These are phyloP conservation scores for Iguana delicatissima DNA, from an alignment of 2,797 vertebrate species.

Conservation along the genomic window DNA sequence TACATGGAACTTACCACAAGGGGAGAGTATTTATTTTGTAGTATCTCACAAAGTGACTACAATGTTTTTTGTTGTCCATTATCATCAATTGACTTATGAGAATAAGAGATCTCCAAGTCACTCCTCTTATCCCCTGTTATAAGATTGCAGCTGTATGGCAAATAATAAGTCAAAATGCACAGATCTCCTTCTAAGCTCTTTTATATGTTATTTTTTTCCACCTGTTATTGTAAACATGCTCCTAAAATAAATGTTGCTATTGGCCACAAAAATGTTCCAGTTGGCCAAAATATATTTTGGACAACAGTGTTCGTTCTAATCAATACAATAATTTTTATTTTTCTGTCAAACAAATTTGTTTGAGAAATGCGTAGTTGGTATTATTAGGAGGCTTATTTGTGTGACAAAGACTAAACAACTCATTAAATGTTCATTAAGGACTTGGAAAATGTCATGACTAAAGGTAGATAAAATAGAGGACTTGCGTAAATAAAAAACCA, in stretches of 20 bases:
- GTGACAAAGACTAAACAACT: slow-evolving; percentile 42
- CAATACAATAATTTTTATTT: slow-evolving; percentile 38
- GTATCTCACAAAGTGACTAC: too few species aligned
- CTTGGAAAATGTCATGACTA: slow-evolving; percentile 54
- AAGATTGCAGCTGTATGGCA: slow-evolving; percentile 17
- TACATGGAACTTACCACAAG: too few species aligned
- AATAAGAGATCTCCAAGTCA: too few species aligned
- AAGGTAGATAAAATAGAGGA: slow-evolving; percentile 36
- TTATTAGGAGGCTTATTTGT: slow-evolving; percentile 43
- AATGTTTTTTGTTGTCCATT: too few species aligned
- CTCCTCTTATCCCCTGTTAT: too few species aligned
- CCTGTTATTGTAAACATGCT: slow-evolving; percentile 17
- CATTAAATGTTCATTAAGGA: slow-evolving; percentile 58
- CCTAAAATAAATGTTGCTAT: slow-evolving; percentile 44
- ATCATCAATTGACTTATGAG: too few species aligned
- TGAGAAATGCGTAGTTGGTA: slow-evolving; percentile 57
- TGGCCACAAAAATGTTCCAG: neutral
- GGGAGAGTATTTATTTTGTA: too few species aligned
- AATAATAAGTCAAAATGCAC: slow-evolving; percentile 49
- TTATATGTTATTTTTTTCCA: slow-evolving; percentile 24
- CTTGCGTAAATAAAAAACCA: slow-evolving; percentile 35
- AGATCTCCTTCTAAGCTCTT: slow-evolving; percentile 47
- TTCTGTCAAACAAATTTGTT: slow-evolving; percentile 57
- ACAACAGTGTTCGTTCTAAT: slow-evolving; percentile 25
- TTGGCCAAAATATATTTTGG: slow-evolving; percentile 48